Evolutionary conservation across 1,140 invertebrate genomes (phyloP), one percentile per base, ranked within the genome.

Genomic region (Euwallacea fornicatus): DNA sequence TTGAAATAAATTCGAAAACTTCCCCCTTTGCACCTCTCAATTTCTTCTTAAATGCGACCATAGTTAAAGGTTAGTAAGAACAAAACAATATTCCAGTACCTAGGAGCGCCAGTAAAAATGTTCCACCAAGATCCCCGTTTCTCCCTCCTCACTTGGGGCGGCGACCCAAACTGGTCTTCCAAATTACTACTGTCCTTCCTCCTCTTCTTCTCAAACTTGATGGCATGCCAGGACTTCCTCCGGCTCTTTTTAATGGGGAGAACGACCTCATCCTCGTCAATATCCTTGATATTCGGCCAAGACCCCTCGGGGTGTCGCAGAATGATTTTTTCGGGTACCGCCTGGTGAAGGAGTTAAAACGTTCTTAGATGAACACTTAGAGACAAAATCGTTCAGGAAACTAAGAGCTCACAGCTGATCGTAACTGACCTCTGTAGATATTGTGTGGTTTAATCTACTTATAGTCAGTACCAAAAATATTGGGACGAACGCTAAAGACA

Each of bases 51-150:
- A 33, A 33, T 33, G 4, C 21, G 21, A 2, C 21, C 21, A 33
- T 33, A 33, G 21, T 33, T 33, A 33, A 33, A 33, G 21, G 4
- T 33, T 33, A 33, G 21, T 33, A 33, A 33, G 4, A 33, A 33
- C 21, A 33, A 33, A 33, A 33, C 4, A 4, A 33, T 33, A 33
- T 33, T 33, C 21, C 21, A 3, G 67, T 78, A 81, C 88, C 88
- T 89, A 82, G 85, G 84, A 76, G 93, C 90, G 64, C 89, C 89
- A 7, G 91, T 89, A 75, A 93, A 92, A 42, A 92, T 90, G 78
- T 92, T 93, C 91, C 91, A 93, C 92, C 92, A 93, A 10, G 91
- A 93, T 8, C 89, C 87, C 68, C 92, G 84, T 77, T 93, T 92
- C 78, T 92, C 89, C 13, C 90, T 84, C 3, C 85, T 81, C 75